Conservation (phyloP, 1,140 invertebrate species). For the Pristionchus pacificus region DNA sequence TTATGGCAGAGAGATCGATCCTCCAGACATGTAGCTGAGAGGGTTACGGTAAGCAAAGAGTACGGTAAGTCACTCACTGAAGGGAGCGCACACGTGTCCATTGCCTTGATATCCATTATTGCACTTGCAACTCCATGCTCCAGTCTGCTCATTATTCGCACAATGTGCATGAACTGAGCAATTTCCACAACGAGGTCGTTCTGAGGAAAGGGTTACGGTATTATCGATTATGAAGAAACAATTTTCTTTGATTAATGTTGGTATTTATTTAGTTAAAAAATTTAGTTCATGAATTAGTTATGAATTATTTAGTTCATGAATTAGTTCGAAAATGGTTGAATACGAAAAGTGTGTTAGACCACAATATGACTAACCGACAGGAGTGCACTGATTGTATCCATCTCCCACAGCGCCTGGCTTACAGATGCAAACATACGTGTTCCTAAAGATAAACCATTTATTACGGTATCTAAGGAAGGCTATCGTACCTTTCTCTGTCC, state of each 20-base stretch:
- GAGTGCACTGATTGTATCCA: constrained; percentile 62
- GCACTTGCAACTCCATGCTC: constrained; percentile 58
- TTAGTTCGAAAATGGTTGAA: too few relatives aligned
- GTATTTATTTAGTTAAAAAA: too few relatives aligned
- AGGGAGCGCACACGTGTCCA: constrained; percentile 67
- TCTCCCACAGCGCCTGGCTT: constrained; percentile 73
- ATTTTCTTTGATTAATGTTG: too few relatives aligned
- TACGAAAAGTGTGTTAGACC: background rate
- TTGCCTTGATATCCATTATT: constrained; percentile 68
- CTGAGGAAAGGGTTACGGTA: constrained; percentile 15
- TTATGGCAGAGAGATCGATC: constrained; percentile 52
- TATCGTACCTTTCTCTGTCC: constrained; percentile 60
- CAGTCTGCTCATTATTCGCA: constrained; percentile 38
- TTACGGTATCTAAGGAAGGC: background rate
- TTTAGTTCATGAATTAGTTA: too few relatives aligned
- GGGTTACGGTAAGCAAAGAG: constrained; percentile 1
- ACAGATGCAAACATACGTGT: constrained; percentile 70
- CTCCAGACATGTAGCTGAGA: constrained; percentile 45
- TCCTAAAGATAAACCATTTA: background rate
- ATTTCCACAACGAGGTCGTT: constrained; percentile 42
- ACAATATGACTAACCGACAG: constrained; percentile 12
- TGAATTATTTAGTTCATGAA: too few relatives aligned
- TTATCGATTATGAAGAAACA: too few relatives aligned
- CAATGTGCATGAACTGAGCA: constrained; percentile 58
- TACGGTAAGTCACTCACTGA: constrained; percentile 60